Evolutionary conservation across 2,888 invertebrate species (phyloP).

Genomic region (Cybosia mesomella): DNA sequence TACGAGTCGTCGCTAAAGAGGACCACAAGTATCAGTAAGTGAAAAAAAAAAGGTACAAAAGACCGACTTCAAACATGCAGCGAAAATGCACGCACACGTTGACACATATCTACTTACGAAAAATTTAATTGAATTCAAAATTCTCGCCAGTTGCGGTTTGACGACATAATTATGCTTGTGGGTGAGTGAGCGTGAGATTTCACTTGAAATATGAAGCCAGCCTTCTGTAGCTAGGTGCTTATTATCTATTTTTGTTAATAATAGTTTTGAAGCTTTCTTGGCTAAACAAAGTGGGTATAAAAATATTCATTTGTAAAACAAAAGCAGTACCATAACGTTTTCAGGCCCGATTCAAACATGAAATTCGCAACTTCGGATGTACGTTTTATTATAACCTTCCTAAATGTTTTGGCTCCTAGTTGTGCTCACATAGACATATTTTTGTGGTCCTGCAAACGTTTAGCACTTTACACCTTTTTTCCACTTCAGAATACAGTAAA

Average conservation of each 20-base stretch:
- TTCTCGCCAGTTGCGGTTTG: not conserved
- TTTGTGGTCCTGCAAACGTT: not conserved
- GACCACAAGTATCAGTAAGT: constrained; percentile 19
- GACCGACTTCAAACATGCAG: not conserved
- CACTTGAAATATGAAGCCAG: not conserved
- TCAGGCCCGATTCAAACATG: too few relatives aligned
- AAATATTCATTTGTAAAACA: too few relatives aligned
- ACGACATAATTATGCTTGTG: not conserved
- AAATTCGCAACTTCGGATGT: too few relatives aligned
- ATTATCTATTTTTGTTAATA: too few relatives aligned
- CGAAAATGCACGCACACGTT: not conserved
- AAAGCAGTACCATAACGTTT: too few relatives aligned
- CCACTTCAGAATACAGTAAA: constrained; percentile 5
- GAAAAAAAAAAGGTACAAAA: too few relatives aligned
- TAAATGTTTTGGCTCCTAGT: too few relatives aligned
- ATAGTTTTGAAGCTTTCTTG: too few relatives aligned
- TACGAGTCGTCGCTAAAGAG: constrained; percentile 46
- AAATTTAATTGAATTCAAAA: not conserved
- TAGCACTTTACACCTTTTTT: not conserved
- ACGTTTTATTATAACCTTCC: too few relatives aligned
- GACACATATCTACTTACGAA: not conserved
- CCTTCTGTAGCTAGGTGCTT: constrained; percentile 20
- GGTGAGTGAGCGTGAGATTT: not conserved
- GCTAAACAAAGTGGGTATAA: too few relatives aligned
- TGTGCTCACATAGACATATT: too few relatives aligned